Conservation (phyloP, 53 echinoderm and acorn worm species). For the Stichopus horrens region DNA sequence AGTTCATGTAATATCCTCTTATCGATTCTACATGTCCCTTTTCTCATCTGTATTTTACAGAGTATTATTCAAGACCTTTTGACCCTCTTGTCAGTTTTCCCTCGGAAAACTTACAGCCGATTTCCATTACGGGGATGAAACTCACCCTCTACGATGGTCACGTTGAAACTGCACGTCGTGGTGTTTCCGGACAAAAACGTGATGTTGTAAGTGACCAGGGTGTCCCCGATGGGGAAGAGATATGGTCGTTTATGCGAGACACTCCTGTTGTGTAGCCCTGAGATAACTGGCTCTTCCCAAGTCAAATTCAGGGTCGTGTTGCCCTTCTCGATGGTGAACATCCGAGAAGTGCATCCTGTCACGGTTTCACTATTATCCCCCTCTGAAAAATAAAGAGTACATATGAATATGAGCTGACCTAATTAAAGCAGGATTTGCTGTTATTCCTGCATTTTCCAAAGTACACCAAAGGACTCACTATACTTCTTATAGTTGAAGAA, state of each 20-base stretch:
- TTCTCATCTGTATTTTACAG: too few relatives aligned
- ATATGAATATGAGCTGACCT: background rate
- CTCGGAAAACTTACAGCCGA: too few relatives aligned
- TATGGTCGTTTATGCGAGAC: conserved; percentile 3
- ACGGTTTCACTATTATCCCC: too few relatives aligned
- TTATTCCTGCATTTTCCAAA: too few relatives aligned
- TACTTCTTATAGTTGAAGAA: too few relatives aligned
- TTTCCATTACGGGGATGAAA: background rate
- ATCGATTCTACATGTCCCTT: too few relatives aligned
- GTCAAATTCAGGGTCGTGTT: background rate
- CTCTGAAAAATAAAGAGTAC: background rate
- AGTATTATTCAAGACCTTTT: too few relatives aligned
- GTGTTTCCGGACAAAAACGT: conserved; percentile 23
- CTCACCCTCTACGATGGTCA: conserved; percentile 38
- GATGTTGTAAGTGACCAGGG: conserved; percentile 13
- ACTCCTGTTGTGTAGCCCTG: background rate
- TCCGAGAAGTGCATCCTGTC: background rate
- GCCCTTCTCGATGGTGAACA: background rate
- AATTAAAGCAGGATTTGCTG: too few relatives aligned
- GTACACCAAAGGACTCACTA: background rate
- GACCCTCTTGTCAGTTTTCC: too few relatives aligned
- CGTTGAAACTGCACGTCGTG: conserved; percentile 33
- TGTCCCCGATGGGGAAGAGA: conserved; percentile 35
- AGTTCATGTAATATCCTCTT: too few relatives aligned
- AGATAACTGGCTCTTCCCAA: conserved; percentile 1